These are phyloP conservation scores for Gavia stellata DNA, from an alignment of 2,113 vertebrate species.

Conservation along the genomic window DNA sequence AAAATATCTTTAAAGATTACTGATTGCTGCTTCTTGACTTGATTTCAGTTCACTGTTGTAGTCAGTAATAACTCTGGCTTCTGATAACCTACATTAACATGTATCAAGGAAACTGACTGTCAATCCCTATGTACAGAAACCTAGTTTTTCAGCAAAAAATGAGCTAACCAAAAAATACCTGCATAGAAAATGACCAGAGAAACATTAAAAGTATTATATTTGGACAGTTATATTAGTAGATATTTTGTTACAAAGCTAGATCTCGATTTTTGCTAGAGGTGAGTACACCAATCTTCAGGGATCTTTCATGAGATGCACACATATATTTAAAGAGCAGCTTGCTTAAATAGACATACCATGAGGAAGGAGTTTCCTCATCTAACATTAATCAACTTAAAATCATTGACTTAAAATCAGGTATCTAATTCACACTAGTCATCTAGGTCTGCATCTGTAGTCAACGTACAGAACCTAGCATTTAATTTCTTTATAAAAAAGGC, in stretches of 20 bases:
- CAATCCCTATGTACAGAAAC: not conserved
- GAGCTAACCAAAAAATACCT: not conserved
- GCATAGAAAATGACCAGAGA: not conserved
- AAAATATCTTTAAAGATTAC: constrained; percentile 22
- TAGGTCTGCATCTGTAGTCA: not conserved
- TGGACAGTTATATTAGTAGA: not conserved
- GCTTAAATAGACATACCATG: not conserved
- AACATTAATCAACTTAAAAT: not conserved
- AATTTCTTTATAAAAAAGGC: fast-evolving
- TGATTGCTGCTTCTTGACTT: constrained; percentile 22
- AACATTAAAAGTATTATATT: not conserved
- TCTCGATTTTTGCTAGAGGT: not conserved
- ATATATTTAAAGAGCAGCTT: not conserved
- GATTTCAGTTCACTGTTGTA: not conserved
- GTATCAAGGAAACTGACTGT: not conserved
- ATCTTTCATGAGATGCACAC: not conserved
- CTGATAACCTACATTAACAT: constrained; percentile 32
- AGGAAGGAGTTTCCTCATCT: not conserved
- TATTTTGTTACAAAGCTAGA: not conserved
- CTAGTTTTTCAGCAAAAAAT: not conserved
- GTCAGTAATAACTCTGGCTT: constrained; percentile 17
- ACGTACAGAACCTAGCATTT: not conserved
- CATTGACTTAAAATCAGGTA: not conserved
- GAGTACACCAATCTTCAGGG: not conserved
- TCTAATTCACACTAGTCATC: not conserved